Conservation (phyloP, 2,888 invertebrate genomes). For the Folsomia manolachei region DNA sequence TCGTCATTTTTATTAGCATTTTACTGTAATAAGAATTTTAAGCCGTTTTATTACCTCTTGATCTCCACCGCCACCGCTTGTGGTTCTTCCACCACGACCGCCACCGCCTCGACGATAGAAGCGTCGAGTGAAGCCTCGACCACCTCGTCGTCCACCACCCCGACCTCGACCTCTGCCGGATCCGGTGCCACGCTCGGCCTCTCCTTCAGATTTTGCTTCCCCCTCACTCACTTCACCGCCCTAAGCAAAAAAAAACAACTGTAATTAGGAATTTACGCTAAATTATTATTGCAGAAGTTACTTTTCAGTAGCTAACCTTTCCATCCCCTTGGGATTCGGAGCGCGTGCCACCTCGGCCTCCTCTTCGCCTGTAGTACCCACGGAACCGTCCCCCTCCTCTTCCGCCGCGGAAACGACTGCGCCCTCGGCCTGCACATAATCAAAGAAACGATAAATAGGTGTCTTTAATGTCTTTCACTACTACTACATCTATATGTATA, state of each 20-base stretch:
- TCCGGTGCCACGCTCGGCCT: slow-evolving; percentile 44
- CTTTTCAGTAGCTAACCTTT: slow-evolving; percentile 18
- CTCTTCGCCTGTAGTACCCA: slow-evolving; percentile 39
- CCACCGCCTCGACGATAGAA: slow-evolving; percentile 55
- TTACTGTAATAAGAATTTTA: no score
- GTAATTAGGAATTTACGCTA: not conserved
- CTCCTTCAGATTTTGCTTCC: slow-evolving; percentile 51
- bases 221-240: slow-evolving; percentile 49
- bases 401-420: slow-evolving; percentile 38
- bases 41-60: no score
- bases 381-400: slow-evolving; percentile 41
- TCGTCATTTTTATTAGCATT: no score
- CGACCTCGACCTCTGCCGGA: slow-evolving; percentile 50
- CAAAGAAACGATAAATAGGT: slow-evolving; percentile 1
- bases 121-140: slow-evolving; percentile 59
- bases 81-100: slow-evolving; percentile 53
- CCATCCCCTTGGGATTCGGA: slow-evolving; percentile 48
- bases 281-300: slow-evolving; percentile 4
- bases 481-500: not conserved
- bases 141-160: slow-evolving; percentile 51
- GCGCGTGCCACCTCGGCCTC: slow-evolving; percentile 47
- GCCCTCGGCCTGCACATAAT: no score
- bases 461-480: not conserved
- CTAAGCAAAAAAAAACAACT: slow-evolving; percentile 19
- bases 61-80: slow-evolving; percentile 51